Evolutionary conservation across 2,113 vertebrate species (phyloP), one percentile per base, ranked within the genome.

Genomic region (Grantiella picta): DNA sequence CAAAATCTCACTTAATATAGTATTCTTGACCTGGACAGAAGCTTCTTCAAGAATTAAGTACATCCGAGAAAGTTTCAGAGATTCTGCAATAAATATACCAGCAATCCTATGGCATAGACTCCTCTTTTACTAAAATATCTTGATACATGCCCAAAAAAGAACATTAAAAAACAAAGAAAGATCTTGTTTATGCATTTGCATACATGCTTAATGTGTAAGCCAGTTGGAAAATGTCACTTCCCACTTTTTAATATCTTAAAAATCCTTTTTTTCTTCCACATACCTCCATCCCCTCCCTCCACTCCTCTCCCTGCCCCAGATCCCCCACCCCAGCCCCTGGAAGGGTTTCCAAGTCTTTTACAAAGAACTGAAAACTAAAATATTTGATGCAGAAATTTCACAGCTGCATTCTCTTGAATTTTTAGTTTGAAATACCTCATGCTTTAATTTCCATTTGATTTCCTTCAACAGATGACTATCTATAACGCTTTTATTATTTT

Each of bases 251-350:
- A 78, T 59, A 47, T 12, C 22, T 38, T 80, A 44, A 52, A 93
- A 22, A 68, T 42, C 3, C 3, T 16, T 33, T 13, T 12, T 36
- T 52, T 21, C 15, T 35, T 40, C 15, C 22, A 22, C 6, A 18
- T 8, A 18, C 7, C 1, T 5, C 11, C 18, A 36, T 44, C 27
- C 1, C 3, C 12, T 49, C 47, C 47, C 21, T 23, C 11, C 22
- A 49, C 11, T 49, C 47, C 47, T 11, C 47, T 12, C 20, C 20
- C 45, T 7, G 6, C 8, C 42, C 42, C 42, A 42, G 22, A 21
- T 10, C 14, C 4, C 5, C 4, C 3, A 21, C 11, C 7, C 7
- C 1, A 0, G 15, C 7, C 24, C 7, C 9, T 5, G 5, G 12
- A 95, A 94, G 12, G 5, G 1, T 61, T 76, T 71, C 3, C 6